These are phyloP conservation scores for Stratiomys singularior DNA, from an alignment of 2,888 invertebrate genomes.

Conservation along the genomic window DNA sequence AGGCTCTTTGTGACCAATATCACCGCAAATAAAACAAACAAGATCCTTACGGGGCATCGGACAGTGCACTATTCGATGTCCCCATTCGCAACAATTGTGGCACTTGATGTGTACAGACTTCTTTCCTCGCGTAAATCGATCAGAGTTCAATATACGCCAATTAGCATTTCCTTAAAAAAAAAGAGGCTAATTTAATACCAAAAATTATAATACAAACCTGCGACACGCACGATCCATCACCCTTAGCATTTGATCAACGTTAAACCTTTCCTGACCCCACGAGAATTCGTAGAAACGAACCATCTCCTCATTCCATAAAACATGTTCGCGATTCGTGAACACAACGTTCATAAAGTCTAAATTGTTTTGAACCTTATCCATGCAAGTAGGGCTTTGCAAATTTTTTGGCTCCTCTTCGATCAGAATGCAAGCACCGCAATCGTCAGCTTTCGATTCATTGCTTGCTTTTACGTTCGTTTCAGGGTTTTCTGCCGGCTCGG, in stretches of 20 bases:
- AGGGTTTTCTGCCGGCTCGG: neutral
- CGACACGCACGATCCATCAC: conserved; percentile 72
- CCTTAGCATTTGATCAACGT: conserved; percentile 69
- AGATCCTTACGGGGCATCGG: conserved; percentile 68
- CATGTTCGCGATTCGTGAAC: conserved; percentile 51
- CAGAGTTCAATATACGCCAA: conserved; percentile 60
- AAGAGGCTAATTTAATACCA: neutral
- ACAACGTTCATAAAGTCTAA: conserved; percentile 10
- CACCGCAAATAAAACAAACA: conserved; percentile 77
- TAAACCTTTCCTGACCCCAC: conserved; percentile 74
- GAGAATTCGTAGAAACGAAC: conserved; percentile 74
- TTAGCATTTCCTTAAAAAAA: conserved; percentile 53
- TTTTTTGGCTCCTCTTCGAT: neutral
- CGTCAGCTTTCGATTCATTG: neutral
- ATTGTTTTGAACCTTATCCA: neutral
- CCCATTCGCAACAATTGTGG: conserved; percentile 72
- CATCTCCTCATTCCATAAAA: conserved; percentile 68
- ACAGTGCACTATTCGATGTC: conserved; percentile 73
- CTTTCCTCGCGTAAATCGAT: conserved; percentile 58
- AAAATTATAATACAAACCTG: neutral
- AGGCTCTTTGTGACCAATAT: conserved; percentile 71
- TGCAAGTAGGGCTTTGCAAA: neutral
- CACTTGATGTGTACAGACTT: conserved; percentile 67
- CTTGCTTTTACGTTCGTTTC: neutral
- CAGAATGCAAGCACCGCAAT: neutral